Evolutionary conservation across 2,113 vertebrate genomes (phyloP), one percentile per base, ranked within the genome.

Genomic region (Danionella cerebrum): DNA sequence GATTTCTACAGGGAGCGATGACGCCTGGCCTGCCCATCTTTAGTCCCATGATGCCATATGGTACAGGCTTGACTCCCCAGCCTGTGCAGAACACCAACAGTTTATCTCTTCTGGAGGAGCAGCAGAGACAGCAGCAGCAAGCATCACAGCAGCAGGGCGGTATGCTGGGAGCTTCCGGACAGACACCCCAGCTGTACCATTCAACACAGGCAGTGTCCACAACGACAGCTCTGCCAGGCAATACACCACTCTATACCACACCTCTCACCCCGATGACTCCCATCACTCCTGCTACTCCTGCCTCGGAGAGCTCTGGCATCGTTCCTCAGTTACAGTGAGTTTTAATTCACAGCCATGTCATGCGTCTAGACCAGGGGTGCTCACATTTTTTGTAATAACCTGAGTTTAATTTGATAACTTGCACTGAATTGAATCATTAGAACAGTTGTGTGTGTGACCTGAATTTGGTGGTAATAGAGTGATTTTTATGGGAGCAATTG

Each of bases 1-100:
- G 0, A 24, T 53, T 69, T 41, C 39, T 1, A 2, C 70, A 99
- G 96, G 87, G 94, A 25, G 92, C 92, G 54, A 94, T 98, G 96
- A 99, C 96, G 18, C 96, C 96, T 33, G 90, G 90, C 31, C 86
- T 94, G 51, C 91, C 93, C 0, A 90, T 98, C 31, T 99, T 98
- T 69, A 99, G 96, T 84, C 96, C 96, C 0, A 97, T 98, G 94
- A 98, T 98, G 93, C 94, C 94, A 0, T 98, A 97, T 7, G 96
- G 94, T 76, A 95, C 95, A 1, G 96, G 96, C 38, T 88, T 99
- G 68, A 99, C 96, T 0, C 96, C 96, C 0, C 96, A 99, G 76
- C 95, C 96, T n/a, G 91, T 98, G 50, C 91, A 93, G 77, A 94
- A 85, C 82, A 91, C 91, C 78, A 98, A 90, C 77, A 97, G 93